A percentile compares a stretch with the other conserved stretches of the same genome.
phyloP scores from a whole-genome alignment of 2,888 invertebrate species.

The Marasmarcha lunaedactyla region DNA sequence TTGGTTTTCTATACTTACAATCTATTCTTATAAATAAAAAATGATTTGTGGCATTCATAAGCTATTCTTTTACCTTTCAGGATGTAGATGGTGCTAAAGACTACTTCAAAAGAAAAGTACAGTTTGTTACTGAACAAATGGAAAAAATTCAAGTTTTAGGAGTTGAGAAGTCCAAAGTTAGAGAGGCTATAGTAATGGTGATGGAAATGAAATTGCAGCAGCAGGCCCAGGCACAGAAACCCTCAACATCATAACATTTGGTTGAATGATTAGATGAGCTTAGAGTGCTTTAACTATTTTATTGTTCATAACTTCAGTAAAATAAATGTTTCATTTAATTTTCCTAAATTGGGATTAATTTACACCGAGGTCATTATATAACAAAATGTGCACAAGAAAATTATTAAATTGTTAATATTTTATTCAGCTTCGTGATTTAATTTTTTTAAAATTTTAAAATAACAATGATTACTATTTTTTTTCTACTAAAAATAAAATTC shows the following conservation, averaged over 20 bases:
- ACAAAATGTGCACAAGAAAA: too few relatives aligned
- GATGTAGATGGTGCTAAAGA: slow-evolving; percentile 85
- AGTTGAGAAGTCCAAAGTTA: slow-evolving; percentile 84
- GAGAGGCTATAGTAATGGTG: slow-evolving; percentile 82
- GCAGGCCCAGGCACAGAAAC: slow-evolving; percentile 48
- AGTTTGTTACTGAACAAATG: slow-evolving; percentile 94
- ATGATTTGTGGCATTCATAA: too few relatives aligned
- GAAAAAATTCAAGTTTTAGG: slow-evolving; percentile 89
- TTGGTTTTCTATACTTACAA: too few relatives aligned
- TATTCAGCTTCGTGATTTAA: too few relatives aligned
- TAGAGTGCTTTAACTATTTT: slow-evolving; percentile 1
- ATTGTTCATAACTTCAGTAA: neutral
- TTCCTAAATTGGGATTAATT: too few relatives aligned
- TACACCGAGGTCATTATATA: too few relatives aligned
- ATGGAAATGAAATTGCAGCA: slow-evolving; percentile 80
- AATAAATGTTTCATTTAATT: neutral
- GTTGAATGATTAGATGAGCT: slow-evolving; percentile 6
- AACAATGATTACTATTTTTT: too few relatives aligned
- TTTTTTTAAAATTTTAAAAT: too few relatives aligned
- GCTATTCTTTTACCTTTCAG: slow-evolving; percentile 41
- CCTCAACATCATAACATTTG: slow-evolving; percentile 41
- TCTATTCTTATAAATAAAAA: too few relatives aligned
- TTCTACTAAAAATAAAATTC: too few relatives aligned
- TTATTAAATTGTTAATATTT: too few relatives aligned
- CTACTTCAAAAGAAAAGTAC: slow-evolving; percentile 92